Evolutionary conservation across 2,113 vertebrate genomes (phyloP).

Genomic region (Spizaetus ornatus): DNA sequence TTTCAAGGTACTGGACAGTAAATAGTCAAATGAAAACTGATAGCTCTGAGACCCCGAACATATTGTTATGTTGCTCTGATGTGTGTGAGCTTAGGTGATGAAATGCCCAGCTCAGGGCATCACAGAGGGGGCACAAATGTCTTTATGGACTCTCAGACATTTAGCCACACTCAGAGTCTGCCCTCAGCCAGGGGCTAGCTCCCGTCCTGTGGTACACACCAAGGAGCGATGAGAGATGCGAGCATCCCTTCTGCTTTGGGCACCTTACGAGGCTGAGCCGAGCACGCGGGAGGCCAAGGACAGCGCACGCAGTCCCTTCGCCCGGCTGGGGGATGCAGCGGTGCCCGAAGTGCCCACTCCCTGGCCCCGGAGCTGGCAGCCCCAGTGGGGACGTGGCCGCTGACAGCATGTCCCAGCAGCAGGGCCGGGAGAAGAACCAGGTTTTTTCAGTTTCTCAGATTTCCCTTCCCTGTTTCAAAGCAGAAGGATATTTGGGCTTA

Average conservation of each 20-base stretch:
- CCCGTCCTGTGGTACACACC: accelerated
- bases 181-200: not conserved
- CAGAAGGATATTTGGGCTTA: not conserved
- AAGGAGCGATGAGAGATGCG: accelerated
- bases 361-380: not conserved
- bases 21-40: not conserved
- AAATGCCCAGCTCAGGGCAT: not conserved
- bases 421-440: not conserved
- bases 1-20: not conserved
- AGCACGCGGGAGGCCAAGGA: not conserved
- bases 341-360: not conserved
- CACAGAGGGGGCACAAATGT: accelerated
- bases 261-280: accelerated
- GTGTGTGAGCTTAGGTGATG: not conserved
- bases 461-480: not conserved
- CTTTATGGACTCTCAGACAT: not conserved
- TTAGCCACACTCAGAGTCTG: not conserved
- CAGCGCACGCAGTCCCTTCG: accelerated
- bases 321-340: not conserved
- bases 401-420: not conserved
- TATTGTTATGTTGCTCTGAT: not conserved
- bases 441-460: not conserved
- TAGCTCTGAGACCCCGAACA: not conserved
- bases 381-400: accelerated
- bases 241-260: not conserved